phyloP scores from a whole-genome alignment of 1,140 invertebrate genomes.

The Heliconius melpomene region DNA sequence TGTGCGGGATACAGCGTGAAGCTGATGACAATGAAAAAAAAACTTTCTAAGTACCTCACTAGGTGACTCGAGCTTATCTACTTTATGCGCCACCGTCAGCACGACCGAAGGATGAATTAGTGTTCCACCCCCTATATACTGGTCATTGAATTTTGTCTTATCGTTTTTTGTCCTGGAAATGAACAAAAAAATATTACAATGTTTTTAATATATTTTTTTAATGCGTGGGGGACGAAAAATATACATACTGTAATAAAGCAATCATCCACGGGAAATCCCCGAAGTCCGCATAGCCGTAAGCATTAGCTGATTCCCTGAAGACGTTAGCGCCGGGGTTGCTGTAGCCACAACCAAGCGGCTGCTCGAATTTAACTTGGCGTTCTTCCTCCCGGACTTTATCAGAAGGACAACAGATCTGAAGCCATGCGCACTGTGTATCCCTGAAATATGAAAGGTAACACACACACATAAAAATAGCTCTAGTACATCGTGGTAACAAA shows the following conservation, averaged over 20 bases:
- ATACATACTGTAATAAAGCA: slow-evolving; percentile 26
- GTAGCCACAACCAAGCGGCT: slow-evolving; percentile 18
- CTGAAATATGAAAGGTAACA: background rate
- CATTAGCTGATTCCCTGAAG: background rate
- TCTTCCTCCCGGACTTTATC: background rate
- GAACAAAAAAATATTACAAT: background rate
- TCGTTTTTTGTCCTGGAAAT: slow-evolving; percentile 2
- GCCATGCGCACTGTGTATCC: background rate
- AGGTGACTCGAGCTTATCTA: background rate
- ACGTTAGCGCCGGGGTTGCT: slow-evolving; percentile 15
- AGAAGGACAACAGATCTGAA: slow-evolving; percentile 19
- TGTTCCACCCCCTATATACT: slow-evolving; percentile 20
- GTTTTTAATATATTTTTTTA: background rate
- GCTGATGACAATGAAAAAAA: background rate
- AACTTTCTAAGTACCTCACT: background rate
- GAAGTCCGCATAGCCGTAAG: slow-evolving; percentile 15
- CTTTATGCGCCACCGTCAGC: slow-evolving; percentile 27
- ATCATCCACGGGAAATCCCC: slow-evolving; percentile 36
- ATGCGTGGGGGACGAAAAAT: no score
- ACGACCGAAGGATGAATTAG: slow-evolving; percentile 27
- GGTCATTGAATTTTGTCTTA: background rate
- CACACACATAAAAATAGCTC: no score
- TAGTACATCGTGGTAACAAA: no score
- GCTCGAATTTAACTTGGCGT: background rate
- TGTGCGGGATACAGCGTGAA: no score